Percentiles rank a stretch among this genome's conserved stretches.
Evolutionary conservation across 2,113 vertebrate species (phyloP).

Genomic region (Coryphaenoides rupestris): DNA sequence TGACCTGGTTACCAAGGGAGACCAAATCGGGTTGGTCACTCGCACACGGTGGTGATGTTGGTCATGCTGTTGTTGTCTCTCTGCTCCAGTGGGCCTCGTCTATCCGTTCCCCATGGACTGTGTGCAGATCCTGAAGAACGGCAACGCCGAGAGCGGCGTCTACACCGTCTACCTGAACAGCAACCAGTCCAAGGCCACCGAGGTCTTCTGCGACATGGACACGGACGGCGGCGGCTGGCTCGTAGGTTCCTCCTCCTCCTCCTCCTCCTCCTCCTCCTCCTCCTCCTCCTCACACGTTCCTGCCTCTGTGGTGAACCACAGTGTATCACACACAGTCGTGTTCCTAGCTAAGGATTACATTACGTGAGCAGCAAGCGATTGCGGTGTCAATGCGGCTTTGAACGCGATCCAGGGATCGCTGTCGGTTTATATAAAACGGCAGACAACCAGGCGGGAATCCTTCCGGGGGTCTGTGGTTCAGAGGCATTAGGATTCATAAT

Average conservation of each 20-base stretch:
- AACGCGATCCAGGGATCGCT: no score
- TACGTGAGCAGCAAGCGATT: background rate
- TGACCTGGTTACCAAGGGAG: no score
- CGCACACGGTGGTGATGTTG: no score
- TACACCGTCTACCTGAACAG: constrained; percentile 77
- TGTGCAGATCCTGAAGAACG: constrained; percentile 77
- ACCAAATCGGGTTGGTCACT: no score
- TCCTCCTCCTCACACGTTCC: no score
- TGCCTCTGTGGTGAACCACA: no score
- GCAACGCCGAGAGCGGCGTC: constrained; percentile 65
- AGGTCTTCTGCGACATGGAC: constrained; percentile 85
- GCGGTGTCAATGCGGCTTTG: background rate
- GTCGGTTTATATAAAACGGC: background rate
- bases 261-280: no score
- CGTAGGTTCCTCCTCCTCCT: constrained; percentile 68
- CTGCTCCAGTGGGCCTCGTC: constrained; percentile 59
- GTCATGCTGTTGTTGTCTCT: no score
- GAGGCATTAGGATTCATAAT: background rate
- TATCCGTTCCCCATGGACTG: constrained; percentile 80
- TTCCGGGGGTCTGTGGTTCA: no score
- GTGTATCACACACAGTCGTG: background rate
- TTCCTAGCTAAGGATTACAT: background rate
- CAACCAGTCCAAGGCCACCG: constrained; percentile 63
- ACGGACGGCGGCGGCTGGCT: constrained; percentile 84
- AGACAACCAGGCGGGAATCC: no score